These are phyloP conservation scores for Cephus runcator DNA, from an alignment of 2,888 invertebrate genomes.

Conservation along the genomic window DNA sequence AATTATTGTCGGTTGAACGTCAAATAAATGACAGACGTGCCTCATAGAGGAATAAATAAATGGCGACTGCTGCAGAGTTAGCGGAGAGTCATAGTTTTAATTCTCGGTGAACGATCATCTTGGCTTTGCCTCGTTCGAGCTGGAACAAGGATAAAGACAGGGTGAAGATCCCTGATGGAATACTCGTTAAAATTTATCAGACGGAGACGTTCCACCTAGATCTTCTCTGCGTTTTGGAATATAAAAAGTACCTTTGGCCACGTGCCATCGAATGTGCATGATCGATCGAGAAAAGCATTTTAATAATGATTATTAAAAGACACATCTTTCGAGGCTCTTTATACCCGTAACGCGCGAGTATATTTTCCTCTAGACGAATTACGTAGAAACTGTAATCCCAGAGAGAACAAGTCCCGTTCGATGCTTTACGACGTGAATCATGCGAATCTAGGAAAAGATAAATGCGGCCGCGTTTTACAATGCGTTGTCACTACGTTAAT, in stretches of 20 bases:
- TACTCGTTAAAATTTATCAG: background rate
- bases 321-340: background rate
- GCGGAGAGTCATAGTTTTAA: background rate
- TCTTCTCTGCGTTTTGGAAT: background rate
- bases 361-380: background rate
- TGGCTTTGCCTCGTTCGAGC: slow-evolving; percentile 1
- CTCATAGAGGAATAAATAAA: background rate
- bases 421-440: background rate
- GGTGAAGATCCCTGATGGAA: background rate
- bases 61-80: background rate
- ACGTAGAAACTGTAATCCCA: background rate
- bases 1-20: slow-evolving; percentile 3
- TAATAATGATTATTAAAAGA: background rate
- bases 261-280: background rate
- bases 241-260: background rate
- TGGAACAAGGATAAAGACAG: background rate
- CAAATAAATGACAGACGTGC: background rate
- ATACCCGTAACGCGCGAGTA: background rate
- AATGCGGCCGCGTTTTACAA: background rate
- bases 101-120: background rate
- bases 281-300: background rate
- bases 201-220: background rate
- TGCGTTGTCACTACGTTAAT: background rate
- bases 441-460: background rate
- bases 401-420: background rate